Evolutionary conservation across 2,888 invertebrate genomes (phyloP).

Genomic region (Leptinotarsa rubiginosa): DNA sequence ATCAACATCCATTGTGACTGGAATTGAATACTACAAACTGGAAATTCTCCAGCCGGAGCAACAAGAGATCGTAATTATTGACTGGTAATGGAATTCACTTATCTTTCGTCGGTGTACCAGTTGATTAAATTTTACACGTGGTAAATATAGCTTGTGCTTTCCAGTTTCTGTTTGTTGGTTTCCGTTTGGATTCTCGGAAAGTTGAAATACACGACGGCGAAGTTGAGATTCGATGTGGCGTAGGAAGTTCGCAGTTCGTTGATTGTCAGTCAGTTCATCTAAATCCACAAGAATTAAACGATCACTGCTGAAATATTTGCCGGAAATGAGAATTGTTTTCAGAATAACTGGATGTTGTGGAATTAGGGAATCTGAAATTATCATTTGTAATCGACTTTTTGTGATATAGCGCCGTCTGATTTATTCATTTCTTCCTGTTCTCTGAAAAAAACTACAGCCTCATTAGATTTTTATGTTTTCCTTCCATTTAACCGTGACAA

Average conservation of each 20-base stretch:
- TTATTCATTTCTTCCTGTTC: too few relatives aligned
- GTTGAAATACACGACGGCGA: neutral
- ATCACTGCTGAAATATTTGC: too few relatives aligned
- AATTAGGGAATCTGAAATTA: too few relatives aligned
- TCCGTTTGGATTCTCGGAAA: neutral
- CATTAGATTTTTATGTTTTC: too few relatives aligned
- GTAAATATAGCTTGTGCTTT: constrained; percentile 13
- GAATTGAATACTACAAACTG: constrained; percentile 64
- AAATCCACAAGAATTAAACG: too few relatives aligned
- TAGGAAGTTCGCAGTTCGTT: neutral
- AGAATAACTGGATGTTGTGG: too few relatives aligned
- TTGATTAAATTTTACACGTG: constrained; percentile 47
- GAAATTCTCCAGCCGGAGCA: constrained; percentile 59
- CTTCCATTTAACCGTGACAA: too few relatives aligned
- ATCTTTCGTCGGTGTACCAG: constrained; percentile 44
- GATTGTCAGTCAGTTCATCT: too few relatives aligned
- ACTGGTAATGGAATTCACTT: constrained; percentile 60
- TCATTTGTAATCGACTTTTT: too few relatives aligned
- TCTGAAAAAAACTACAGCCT: too few relatives aligned
- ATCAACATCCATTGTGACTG: constrained; percentile 62
- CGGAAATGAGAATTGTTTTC: too few relatives aligned
- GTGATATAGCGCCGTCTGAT: too few relatives aligned
- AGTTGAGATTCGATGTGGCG: neutral
- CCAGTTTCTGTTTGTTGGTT: constrained; percentile 16
- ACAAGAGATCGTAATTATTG: constrained; percentile 63